These are phyloP conservation scores for Odocoileus virginianus DNA, from an alignment of 2,113 vertebrate species.

Conservation along the genomic window DNA sequence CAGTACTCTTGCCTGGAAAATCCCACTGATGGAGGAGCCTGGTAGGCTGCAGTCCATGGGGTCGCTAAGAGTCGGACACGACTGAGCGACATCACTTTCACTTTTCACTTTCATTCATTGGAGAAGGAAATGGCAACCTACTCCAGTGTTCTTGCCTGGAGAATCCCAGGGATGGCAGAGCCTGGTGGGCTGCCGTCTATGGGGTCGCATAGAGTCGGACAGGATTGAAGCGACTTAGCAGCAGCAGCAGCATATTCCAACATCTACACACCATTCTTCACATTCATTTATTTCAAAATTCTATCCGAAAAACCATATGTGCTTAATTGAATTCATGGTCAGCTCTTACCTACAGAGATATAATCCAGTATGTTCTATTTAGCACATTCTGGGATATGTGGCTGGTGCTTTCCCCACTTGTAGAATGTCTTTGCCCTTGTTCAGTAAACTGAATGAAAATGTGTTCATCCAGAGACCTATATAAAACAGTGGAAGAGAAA, in stretches of 20 bases:
- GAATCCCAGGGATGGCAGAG: rapidly evolving
- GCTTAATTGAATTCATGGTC: neutral
- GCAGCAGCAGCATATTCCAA: neutral
- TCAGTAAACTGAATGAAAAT: neutral
- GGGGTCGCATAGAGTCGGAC: rapidly evolving
- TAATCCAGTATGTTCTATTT: neutral
- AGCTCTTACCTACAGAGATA: neutral
- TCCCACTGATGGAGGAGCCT: neutral
- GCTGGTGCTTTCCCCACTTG: neutral
- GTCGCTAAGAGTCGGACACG: rapidly evolving
- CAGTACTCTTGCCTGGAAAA: neutral
- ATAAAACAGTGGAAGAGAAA: neutral
- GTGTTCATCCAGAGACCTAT: neutral
- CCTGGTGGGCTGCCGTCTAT: neutral
- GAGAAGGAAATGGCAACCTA: neutral
- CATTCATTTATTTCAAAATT: neutral
- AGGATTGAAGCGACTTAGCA: rapidly evolving
- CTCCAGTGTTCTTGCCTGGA: neutral
- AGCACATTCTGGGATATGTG: neutral
- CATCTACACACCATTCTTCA: neutral
- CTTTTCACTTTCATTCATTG: neutral
- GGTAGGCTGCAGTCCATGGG: neutral
- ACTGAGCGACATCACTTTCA: neutral
- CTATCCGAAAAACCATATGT: neutral
- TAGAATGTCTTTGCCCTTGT: neutral